Evolutionary conservation across 1,140 invertebrate genomes (phyloP).

Genomic region (Drosophila orosa): DNA sequence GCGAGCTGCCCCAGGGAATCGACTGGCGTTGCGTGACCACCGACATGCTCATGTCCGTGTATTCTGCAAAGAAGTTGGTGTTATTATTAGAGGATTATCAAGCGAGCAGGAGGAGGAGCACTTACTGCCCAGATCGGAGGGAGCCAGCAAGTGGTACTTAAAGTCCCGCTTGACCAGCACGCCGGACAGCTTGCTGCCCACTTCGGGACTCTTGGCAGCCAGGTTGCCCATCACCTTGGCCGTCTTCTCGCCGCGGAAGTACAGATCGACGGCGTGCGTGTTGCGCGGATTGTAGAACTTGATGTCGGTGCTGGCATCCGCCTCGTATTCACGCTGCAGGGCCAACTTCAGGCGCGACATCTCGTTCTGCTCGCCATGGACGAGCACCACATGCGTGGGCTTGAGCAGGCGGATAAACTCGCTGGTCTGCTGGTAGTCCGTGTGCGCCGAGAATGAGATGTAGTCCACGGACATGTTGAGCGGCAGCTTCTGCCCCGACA

Average conservation of each 20-base stretch:
- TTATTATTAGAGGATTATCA: not conserved
- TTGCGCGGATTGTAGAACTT: slow-evolving; percentile 98
- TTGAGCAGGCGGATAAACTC: slow-evolving; percentile 98
- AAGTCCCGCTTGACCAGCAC: slow-evolving; percentile 99
- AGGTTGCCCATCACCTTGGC: slow-evolving; percentile 98
- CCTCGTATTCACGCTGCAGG: slow-evolving; percentile 96
- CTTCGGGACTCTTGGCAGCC: slow-evolving; percentile 92
- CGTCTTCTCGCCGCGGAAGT: slow-evolving; percentile 98
- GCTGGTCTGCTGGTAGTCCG: slow-evolving; percentile 99
- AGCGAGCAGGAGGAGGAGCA: no score
- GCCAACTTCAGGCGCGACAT: slow-evolving; percentile 98
- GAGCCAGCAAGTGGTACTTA: slow-evolving; percentile 97
- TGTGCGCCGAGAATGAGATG: slow-evolving; percentile 99
- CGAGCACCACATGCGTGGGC: slow-evolving; percentile 96
- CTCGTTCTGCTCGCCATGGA: slow-evolving; percentile 99
- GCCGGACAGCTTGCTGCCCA: slow-evolving; percentile 93
- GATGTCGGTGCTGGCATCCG: slow-evolving; percentile 93
- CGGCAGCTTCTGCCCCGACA: slow-evolving; percentile 97
- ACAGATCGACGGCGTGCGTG: slow-evolving; percentile 95
- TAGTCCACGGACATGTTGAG: slow-evolving; percentile 99
- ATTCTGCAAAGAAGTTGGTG: slow-evolving; percentile 88
- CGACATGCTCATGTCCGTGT: slow-evolving; percentile 97
- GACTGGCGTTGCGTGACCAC: slow-evolving; percentile 96
- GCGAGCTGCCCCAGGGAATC: slow-evolving; percentile 92
- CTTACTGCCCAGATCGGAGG: slow-evolving; percentile 94